Conservation (phyloP, 53 echinoderm and acorn worm genomes). For the Astropecten irregularis region DNA sequence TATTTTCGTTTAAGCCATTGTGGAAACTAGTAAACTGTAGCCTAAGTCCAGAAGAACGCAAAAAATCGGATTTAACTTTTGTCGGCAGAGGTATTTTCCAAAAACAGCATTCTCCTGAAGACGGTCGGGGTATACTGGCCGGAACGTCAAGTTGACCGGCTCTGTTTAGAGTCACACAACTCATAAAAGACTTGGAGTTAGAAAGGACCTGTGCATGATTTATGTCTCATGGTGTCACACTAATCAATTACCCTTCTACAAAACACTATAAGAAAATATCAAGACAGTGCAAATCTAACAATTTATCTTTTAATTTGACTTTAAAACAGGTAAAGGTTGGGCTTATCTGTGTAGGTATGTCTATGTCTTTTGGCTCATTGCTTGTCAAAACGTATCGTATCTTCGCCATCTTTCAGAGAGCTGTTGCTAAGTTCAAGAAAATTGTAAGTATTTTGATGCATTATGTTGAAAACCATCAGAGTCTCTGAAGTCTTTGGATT, state of each 20-base stretch:
- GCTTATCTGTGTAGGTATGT: constrained; percentile 60
- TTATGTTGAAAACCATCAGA: neutral
- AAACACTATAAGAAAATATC: neutral
- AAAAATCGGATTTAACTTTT: too few species aligned
- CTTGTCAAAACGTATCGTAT: constrained; percentile 65
- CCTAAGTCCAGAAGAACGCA: too few species aligned
- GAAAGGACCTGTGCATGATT: too few species aligned
- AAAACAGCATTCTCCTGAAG: too few species aligned
- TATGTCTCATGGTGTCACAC: too few species aligned
- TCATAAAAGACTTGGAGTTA: too few species aligned
- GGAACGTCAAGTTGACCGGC: too few species aligned
- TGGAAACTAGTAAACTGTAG: too few species aligned
- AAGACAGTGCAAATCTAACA: neutral
- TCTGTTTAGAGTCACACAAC: too few species aligned
- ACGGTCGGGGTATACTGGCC: too few species aligned
- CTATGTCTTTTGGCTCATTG: constrained; percentile 61
- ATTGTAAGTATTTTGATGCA: constrained; percentile 72
- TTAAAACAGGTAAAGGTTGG: constrained; percentile 54
- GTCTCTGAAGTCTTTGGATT: neutral
- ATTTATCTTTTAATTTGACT: neutral
- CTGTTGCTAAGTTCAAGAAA: constrained; percentile 59
- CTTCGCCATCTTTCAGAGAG: constrained; percentile 72
- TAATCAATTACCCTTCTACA: neutral
- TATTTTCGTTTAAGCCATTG: too few species aligned
- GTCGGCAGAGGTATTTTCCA: too few species aligned